phyloP scores from a whole-genome alignment of 2,113 vertebrate genomes.

The Silurus glanis region DNA sequence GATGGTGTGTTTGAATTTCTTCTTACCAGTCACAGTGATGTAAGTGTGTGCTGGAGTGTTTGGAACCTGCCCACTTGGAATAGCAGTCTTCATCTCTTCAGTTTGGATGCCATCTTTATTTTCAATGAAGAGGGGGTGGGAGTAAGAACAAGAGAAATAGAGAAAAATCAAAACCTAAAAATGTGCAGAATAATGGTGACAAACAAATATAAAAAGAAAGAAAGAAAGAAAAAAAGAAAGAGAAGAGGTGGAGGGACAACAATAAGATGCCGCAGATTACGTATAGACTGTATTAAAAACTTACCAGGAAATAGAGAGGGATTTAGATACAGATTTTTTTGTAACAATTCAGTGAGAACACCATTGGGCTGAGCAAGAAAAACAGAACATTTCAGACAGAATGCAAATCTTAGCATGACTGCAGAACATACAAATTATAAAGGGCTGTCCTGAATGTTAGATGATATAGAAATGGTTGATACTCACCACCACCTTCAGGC shows the following conservation, averaged over 20 bases:
- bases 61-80: constrained; percentile 48
- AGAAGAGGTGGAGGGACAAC: too few relatives aligned
- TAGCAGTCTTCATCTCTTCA: not conserved
- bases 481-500: constrained; percentile 52
- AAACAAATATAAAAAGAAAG: too few relatives aligned
- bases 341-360: not conserved
- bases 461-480: not conserved
- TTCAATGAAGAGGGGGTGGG: too few relatives aligned
- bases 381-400: not conserved
- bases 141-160: not conserved
- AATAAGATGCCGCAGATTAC: too few relatives aligned
- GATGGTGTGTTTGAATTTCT: not conserved
- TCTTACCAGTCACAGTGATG: constrained; percentile 61
- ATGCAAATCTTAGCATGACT: not conserved
- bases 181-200: too few relatives aligned
- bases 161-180: too few relatives aligned
- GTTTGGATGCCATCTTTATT: constrained; percentile 40
- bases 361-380: constrained; percentile 37
- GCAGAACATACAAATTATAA: too few relatives aligned
- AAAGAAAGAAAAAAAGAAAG: too few relatives aligned
- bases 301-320: constrained; percentile 35
- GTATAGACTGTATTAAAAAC: not conserved
- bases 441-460: too few relatives aligned
- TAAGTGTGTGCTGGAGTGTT: constrained; percentile 53
- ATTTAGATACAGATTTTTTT: constrained; percentile 31